These are phyloP conservation scores for Ochropleura leucogaster DNA, from an alignment of 2,888 invertebrate species.

Conservation along the genomic window DNA sequence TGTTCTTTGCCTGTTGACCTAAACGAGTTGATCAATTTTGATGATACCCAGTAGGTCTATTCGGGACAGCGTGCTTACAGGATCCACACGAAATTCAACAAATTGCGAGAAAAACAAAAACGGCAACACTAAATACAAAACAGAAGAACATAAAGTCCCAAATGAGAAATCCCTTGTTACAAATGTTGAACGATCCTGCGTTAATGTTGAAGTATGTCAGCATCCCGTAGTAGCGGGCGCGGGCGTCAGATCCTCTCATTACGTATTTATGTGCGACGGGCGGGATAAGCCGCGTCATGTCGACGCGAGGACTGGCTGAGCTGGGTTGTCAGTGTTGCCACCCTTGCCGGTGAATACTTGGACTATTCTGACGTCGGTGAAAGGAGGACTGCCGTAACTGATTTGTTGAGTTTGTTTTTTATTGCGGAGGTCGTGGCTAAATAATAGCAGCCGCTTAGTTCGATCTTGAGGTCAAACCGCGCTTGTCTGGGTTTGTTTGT, in stretches of 20 bases:
- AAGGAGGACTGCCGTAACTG: conserved; percentile 21
- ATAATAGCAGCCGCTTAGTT: too few species aligned
- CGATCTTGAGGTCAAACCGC: too few species aligned
- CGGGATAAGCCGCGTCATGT: conserved; percentile 72
- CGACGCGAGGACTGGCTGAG: conserved; percentile 62
- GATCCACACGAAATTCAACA: not conserved
- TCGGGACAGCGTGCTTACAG: not conserved
- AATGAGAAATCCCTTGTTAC: conserved; percentile 16
- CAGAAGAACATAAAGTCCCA: conserved; percentile 22
- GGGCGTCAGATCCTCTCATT: conserved; percentile 73
- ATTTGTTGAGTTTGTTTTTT: conserved; percentile 15
- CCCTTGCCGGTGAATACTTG: conserved; percentile 56
- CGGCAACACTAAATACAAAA: not conserved
- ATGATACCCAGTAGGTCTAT: not conserved
- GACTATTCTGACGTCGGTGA: conserved; percentile 44
- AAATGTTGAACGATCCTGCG: conserved; percentile 45
- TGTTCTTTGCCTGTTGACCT: not conserved
- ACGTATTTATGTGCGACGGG: conserved; percentile 75
- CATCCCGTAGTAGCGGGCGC: conserved; percentile 64
- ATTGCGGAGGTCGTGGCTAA: too few species aligned
- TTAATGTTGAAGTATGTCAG: conserved; percentile 55
- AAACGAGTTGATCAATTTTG: not conserved
- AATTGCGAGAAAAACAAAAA: not conserved
- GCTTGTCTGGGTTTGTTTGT: too few species aligned
- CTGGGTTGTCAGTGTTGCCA: conserved; percentile 61